Conservation (phyloP, 2,797 vertebrate species). For the Gymnocypris eckloni region DNA sequence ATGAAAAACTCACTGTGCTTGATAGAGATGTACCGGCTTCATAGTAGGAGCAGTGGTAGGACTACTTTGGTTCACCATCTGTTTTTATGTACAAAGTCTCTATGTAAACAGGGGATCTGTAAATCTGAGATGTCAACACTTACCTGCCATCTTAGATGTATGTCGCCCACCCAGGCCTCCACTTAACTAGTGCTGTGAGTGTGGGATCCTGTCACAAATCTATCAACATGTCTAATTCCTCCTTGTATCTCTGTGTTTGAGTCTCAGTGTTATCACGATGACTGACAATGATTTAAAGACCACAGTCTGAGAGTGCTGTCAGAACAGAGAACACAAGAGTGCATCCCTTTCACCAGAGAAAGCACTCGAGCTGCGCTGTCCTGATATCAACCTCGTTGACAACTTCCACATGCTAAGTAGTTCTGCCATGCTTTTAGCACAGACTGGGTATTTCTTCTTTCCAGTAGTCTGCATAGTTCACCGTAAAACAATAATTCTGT, state of each 20-base stretch:
- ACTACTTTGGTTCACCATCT: slow-evolving; percentile 28
- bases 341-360: slow-evolving; percentile 5
- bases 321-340: slow-evolving; percentile 27
- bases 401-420: slow-evolving; percentile 4
- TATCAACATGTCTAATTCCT: slow-evolving; percentile 32
- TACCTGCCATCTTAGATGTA: slow-evolving; percentile 28
- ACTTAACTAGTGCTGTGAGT: slow-evolving; percentile 31
- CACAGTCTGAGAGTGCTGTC: slow-evolving; percentile 10
- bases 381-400: slow-evolving; percentile 21
- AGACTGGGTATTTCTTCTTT: not conserved
- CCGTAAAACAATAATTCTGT: not conserved
- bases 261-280: slow-evolving; percentile 16
- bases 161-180: slow-evolving; percentile 25
- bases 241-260: slow-evolving; percentile 27
- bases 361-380: not conserved
- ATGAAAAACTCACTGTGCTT: not conserved
- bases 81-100: slow-evolving; percentile 26
- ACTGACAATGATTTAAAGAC: slow-evolving; percentile 40
- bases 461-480: not conserved
- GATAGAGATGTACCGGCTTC: not conserved
- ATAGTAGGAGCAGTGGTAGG: not conserved
- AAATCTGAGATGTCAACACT: slow-evolving; percentile 26
- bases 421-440: not conserved
- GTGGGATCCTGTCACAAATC: slow-evolving; percentile 39
- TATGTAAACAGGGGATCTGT: not conserved